Percentiles rank a stretch among this genome's conserved stretches.
Evolutionary conservation across 2,113 vertebrate species (phyloP).

Genomic region (Cyprinodon variegatus): DNA sequence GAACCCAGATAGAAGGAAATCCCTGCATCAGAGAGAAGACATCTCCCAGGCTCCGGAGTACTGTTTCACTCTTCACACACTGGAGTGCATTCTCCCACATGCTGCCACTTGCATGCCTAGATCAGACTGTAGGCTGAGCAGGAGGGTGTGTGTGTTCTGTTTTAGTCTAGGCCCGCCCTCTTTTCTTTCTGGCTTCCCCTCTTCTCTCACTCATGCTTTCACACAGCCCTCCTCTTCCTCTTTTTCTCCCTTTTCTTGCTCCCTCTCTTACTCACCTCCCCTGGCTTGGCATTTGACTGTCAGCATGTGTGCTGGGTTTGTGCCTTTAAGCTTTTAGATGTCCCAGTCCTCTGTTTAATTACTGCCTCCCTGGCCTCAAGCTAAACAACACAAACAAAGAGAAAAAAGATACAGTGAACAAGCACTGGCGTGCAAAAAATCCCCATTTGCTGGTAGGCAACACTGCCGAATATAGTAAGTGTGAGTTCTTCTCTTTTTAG

Average conservation of each 20-base stretch:
- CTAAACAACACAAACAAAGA: conserved; percentile 42
- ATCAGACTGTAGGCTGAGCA: conserved; percentile 64
- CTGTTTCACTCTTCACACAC: conserved; percentile 25
- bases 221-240: conserved; percentile 32
- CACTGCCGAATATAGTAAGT: background rate
- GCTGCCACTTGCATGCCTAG: conserved; percentile 58
- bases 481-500: background rate
- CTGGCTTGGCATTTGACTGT: conserved; percentile 68
- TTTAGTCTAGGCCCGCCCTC: conserved; percentile 61
- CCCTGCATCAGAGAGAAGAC: conserved; percentile 57
- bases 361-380: conserved; percentile 54
- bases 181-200: conserved; percentile 44
- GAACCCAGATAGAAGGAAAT: conserved; percentile 54
- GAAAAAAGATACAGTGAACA: conserved; percentile 25
- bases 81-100: conserved; percentile 53
- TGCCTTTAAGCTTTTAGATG: conserved; percentile 68
- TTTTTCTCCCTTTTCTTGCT: conserved; percentile 19
- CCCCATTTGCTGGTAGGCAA: conserved; percentile 2
- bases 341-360: conserved; percentile 71
- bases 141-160: conserved; percentile 56
- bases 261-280: conserved; percentile 69
- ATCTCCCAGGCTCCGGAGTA: conserved; percentile 36
- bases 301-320: conserved; percentile 68
- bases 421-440: conserved; percentile 15
- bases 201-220: conserved; percentile 37